Evolutionary conservation across 2,113 vertebrate genomes (phyloP).

Genomic region (Aramus guarauna): DNA sequence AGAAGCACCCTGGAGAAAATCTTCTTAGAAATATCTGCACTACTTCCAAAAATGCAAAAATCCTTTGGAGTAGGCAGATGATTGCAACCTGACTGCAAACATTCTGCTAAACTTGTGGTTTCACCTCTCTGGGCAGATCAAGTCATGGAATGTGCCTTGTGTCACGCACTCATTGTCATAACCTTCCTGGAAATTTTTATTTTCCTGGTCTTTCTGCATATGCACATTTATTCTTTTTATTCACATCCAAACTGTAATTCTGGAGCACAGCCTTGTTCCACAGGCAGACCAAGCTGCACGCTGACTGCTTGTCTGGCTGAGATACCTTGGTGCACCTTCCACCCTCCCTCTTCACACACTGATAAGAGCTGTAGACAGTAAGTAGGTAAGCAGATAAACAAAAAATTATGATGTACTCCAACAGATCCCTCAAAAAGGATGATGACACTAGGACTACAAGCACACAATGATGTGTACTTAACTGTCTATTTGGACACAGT

Average conservation of each 20-base stretch:
- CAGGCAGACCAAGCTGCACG: not conserved
- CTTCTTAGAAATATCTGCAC: not conserved
- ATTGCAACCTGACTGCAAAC: not conserved
- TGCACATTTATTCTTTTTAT: not conserved
- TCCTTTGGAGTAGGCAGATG: not conserved
- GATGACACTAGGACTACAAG: not conserved
- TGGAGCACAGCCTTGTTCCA: not conserved
- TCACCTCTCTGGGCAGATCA: not conserved
- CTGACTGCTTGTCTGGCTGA: not conserved
- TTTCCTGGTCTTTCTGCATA: not conserved
- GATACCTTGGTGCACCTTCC: not conserved
- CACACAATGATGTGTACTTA: not conserved
- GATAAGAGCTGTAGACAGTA: not conserved
- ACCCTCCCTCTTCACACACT: not conserved
- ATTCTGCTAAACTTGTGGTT: not conserved
- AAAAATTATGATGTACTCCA: not conserved
- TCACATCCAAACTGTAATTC: not conserved
- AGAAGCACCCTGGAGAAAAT: not conserved
- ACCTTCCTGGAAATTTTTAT: not conserved
- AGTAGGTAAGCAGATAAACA: not conserved
- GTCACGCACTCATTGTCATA: not conserved
- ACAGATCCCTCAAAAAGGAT: not conserved
- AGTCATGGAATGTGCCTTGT: not conserved
- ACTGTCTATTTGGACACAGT: not conserved
- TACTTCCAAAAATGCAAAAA: not conserved